phyloP scores from a whole-genome alignment of 2,113 vertebrate genomes.

The Alaudala cheleensis region DNA sequence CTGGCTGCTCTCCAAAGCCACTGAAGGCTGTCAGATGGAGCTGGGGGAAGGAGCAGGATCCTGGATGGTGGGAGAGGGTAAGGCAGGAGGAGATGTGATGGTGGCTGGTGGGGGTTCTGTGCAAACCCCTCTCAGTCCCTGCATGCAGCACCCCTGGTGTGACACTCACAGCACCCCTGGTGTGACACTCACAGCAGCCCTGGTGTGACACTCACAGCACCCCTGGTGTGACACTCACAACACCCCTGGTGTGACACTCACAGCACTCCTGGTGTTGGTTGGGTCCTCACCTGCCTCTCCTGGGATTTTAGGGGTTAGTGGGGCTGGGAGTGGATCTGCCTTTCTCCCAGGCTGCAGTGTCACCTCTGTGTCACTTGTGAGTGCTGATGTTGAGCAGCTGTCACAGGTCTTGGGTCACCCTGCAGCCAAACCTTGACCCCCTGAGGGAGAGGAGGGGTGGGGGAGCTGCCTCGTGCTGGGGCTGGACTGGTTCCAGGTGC shows the following conservation, averaged over 20 bases:
- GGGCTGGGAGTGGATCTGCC: fast-evolving
- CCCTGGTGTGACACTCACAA: fast-evolving
- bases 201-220: fast-evolving
- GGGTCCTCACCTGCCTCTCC: background rate
- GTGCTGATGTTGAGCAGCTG: background rate
- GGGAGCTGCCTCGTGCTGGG: background rate
- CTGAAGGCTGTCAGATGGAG: background rate
- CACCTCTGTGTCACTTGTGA: background rate
- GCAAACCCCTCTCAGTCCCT: background rate
- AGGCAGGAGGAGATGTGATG: background rate
- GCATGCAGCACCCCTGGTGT: fast-evolving
- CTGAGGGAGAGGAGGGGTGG: background rate
- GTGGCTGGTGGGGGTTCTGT: no score
- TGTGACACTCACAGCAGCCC: background rate
- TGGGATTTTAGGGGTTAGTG: fast-evolving
- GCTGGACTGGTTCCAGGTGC: background rate
- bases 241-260: fast-evolving
- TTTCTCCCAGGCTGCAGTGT: background rate
- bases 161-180: background rate
- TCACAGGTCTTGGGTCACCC: background rate
- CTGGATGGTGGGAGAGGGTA: background rate
- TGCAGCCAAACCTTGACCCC: background rate
- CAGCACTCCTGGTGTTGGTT: fast-evolving
- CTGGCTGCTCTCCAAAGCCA: background rate
- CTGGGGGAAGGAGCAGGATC: background rate